Evolutionary conservation across 2,113 vertebrate species (phyloP).

Genomic region (Planiliza haematocheilus): DNA sequence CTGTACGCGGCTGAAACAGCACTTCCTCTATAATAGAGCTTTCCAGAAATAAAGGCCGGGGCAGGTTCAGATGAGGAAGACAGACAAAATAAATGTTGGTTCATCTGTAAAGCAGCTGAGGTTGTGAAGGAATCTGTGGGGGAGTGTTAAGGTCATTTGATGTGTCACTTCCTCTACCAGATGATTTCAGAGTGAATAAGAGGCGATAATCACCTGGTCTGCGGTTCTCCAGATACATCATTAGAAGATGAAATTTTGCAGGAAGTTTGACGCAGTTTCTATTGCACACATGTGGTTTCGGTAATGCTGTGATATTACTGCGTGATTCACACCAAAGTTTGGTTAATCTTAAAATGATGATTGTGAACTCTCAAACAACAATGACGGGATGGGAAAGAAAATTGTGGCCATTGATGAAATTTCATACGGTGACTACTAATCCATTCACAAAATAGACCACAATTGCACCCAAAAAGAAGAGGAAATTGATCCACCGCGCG

Average conservation of each 20-base stretch:
- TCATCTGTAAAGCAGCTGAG: constrained; percentile 26
- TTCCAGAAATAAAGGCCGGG: not conserved
- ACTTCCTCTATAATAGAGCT: not conserved
- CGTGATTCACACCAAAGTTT: constrained; percentile 30
- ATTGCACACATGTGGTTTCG: not conserved
- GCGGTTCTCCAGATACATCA: constrained; percentile 24
- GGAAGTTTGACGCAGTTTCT: constrained; percentile 19
- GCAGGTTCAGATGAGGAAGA: not conserved
- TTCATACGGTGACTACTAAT: not conserved
- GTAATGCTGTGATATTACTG: not conserved
- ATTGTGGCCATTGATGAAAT: not conserved
- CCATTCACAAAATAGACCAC: not conserved
- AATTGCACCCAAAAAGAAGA: not conserved
- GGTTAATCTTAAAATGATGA: not conserved
- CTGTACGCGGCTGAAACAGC: not conserved
- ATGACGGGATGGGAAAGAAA: not conserved
- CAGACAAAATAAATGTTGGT: constrained; percentile 18
- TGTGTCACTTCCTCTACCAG: constrained; percentile 52
- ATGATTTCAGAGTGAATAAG: constrained; percentile 44
- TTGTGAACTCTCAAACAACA: not conserved
- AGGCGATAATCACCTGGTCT: not conserved
- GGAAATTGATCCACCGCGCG: constrained; percentile 22
- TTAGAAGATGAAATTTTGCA: not conserved
- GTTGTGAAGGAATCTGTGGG: constrained; percentile 41
- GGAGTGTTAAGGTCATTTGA: constrained; percentile 53